Base-by-base conservation (phyloP, 2,888 invertebrate genomes). In the Elmis aenea region DNA sequence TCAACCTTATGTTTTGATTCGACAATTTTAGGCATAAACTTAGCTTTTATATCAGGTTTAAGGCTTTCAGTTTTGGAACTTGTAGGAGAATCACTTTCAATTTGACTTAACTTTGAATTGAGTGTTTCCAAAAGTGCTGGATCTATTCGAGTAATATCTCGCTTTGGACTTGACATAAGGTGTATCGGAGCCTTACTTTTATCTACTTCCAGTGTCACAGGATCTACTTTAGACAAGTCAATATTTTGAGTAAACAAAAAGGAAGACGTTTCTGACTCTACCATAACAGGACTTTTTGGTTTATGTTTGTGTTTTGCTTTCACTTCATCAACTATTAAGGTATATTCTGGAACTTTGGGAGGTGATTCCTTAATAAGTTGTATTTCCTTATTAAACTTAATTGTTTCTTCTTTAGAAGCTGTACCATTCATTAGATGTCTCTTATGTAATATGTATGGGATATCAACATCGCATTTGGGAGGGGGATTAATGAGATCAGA, bases 381-480 rank as follows among this genome's bases (percentile, higher is more conserved):
- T 18, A 6, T 18, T 18, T 18, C 18, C 18, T 18, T 18, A n/a
- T n/a, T n/a, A 18, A 33, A 29, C 35, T 51, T 50, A n/a, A 29
- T 27, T 5, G 35, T 39, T 27, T 62, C 59, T 60, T 69, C 32
- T 58, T 63, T 50, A 0, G 80, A 75, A 0, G 85, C 84, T 0
- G 87, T 87, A 1, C 88, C 88, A 58, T 89, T 89, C 82, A 88
- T 85, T 1, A 88, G 76, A 59, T 89, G 88, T 2, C 88, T 74
- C 58, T 89, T 89, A 59, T 89, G 88, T 29, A 89, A 68, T 3
- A 85, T 85, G 55, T 90, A 90, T 0, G 89, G 85, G 58, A 90
- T 89, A 50, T 89, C 89, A 16, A 82, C 82, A 47, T 73, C n/a
- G n/a, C n/a, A 75, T 55, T 75, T 75, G 2, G 68, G 67, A 1